Evolutionary conservation across 2,113 vertebrate species (phyloP), one percentile per base, ranked within the genome.

Genomic region (Prietella phreatophila): DNA sequence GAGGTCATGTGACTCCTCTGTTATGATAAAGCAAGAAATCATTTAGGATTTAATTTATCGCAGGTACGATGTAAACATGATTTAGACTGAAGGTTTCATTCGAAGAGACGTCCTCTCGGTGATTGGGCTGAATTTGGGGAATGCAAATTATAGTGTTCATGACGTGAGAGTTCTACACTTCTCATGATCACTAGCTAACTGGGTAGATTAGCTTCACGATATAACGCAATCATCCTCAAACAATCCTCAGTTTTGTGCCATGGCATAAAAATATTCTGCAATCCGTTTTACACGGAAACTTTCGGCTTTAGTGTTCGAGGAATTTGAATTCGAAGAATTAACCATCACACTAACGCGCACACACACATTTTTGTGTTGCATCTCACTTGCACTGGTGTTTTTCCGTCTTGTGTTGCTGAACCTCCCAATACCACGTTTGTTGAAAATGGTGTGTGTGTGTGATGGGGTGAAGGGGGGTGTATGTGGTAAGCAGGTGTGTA

Each of bases 401-500:
- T 73, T 39, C 69, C 20, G 39, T 47, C 73, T 76, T 78, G 75
- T 50, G 42, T 78, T 50, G 42, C 42, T 50, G 25, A 30, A 78
- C n/a, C 25, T 50, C 10, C 17, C 56, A 50, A 19, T 2, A 55
- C 47, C 13, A 76, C 86, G 73, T 85, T 84, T 39, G 42, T 58
- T 27, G 67, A 82, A 73, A 60, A 82, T 33, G 39, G 30, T 27
- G 61, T 33, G 4, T 53, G 81, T 78, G 33, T 25, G 56, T 33
- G 85, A 9, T 39, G 33, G 63, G 8, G 83, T 76, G 15, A 11
- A 36, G 22, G 56, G 47, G 84, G 84, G 76, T 79, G 76, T 79
- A 79, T 27, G 30, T 60, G 36, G 67, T 88, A 92, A 89, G 91
- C 94, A 95, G 94, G 95, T 95, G 94, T 91, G 93, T 93, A 87